Evolutionary conservation across 2,888 invertebrate genomes (phyloP), one percentile per base, ranked within the genome.

Genomic region (Coremacera marginata): DNA sequence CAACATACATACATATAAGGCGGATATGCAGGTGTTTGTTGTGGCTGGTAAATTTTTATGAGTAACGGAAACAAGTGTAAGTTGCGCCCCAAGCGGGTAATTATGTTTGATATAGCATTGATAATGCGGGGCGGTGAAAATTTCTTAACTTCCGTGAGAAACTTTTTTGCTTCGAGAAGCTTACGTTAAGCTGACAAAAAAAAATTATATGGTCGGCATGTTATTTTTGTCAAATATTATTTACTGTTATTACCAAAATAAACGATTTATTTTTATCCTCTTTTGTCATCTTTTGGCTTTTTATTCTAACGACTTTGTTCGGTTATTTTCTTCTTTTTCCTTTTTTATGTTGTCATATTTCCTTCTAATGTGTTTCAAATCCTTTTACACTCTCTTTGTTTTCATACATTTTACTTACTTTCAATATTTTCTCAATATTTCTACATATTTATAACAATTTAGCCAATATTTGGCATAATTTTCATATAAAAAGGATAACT

Each of bases 11-110:
- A 37, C 37, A 44, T 44, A 44, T 44, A 11, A 7, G 55, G 25
- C 60, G 60, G 60, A 60, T 49, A 7, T 27, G 68, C 68, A 68
- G 68, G 68, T 68, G 68, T 68, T 68, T 51, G 51, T 51, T 19
- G 49, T 14, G 51, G 27, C 27, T 68, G 27, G 14, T 11, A 63
- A 4, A 14, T 3, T 68, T 68, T 51, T 51, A 68, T 68, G 68
- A 25, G 5, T 25, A 51, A 68, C 68, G 68, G 68, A 68, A 68
- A 68, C 68, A 68, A 51, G 68, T 68, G 68, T 68, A 68, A 68
- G 44, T 68, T 51, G 49, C 7, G 5, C 4, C 49, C 49, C 51
- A 51, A 51, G 27, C 25, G 11, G 34, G 22, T 68, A 51, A 51
- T 68, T 49, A 49, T 60, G 9, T 19, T 14, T 14, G 14, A 63